Conservation (phyloP, 2,797 vertebrate species). For the Pantherophis vulpinus region DNA sequence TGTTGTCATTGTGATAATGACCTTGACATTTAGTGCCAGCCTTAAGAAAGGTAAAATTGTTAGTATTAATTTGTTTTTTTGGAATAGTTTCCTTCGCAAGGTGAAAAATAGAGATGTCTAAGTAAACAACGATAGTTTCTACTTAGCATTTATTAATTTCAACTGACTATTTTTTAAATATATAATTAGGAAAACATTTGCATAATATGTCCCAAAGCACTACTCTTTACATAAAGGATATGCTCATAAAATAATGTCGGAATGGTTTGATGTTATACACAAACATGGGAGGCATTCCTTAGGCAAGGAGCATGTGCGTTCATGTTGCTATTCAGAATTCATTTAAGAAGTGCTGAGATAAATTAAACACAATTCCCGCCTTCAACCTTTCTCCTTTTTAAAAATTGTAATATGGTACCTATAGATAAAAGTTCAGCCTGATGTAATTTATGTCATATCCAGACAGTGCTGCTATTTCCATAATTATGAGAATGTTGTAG, state of each 20-base stretch:
- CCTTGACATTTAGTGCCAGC: constrained; percentile 1
- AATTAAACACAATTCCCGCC: constrained; percentile 26
- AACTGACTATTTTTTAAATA: constrained; percentile 58
- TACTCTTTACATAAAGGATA: constrained; percentile 59
- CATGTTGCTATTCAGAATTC: constrained; percentile 58
- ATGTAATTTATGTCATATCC: neutral
- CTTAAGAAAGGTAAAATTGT: constrained; percentile 10
- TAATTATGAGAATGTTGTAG: neutral
- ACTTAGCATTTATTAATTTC: constrained; percentile 36
- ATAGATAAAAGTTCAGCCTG: neutral
- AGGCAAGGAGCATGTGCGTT: constrained; percentile 42
- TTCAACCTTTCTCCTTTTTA: neutral
- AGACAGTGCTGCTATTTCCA: neutral
- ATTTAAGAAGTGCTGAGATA: constrained; percentile 48
- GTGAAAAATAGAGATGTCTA: neutral
- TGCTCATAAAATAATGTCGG: constrained; percentile 62
- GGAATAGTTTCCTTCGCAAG: neutral
- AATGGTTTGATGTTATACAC: constrained; percentile 62
- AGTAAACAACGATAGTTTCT: constrained; percentile 26
- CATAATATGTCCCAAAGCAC: constrained; percentile 61
- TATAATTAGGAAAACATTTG: constrained; percentile 67
- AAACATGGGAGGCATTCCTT: constrained; percentile 62
- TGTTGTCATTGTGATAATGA: constrained; percentile 3
- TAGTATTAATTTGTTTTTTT: constrained; percentile 2
- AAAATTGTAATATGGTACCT: neutral